Conservation (phyloP, 1,140 invertebrate species). For the Diprion similis region DNA sequence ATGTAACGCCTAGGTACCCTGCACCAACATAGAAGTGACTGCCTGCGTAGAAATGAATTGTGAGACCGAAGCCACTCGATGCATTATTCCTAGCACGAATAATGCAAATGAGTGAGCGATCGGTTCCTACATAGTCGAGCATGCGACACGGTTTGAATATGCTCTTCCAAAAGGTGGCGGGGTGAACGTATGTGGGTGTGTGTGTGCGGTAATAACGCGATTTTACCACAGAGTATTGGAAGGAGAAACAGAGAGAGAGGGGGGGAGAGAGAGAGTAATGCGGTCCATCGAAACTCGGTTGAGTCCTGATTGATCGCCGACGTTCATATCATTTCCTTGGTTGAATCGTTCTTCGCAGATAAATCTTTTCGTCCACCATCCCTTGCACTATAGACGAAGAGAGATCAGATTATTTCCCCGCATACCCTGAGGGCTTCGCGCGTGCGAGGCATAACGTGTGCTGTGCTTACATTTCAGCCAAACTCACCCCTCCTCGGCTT, state of each 20-base stretch:
- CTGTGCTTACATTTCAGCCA: background rate
- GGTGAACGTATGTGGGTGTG: too few species aligned
- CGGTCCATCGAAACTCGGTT: constrained; percentile 33
- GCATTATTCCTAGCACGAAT: constrained; percentile 43
- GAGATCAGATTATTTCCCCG: background rate
- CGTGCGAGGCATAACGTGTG: background rate
- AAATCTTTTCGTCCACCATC: background rate
- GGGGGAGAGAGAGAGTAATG: background rate
- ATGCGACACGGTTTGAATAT: constrained; percentile 23
- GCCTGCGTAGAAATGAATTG: too few species aligned
- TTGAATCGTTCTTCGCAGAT: background rate
- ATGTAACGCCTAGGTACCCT: too few species aligned
- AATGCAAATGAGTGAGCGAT: constrained; percentile 46
- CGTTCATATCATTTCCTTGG: constrained; percentile 17
- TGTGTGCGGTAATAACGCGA: too few species aligned
- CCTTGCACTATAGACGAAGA: background rate
- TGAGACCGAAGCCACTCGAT: constrained; percentile 19
- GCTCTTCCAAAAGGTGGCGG: background rate
- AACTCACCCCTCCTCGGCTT: too few species aligned
- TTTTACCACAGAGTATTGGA: too few species aligned
- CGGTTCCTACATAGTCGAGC: constrained; percentile 23
- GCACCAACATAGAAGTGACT: too few species aligned
- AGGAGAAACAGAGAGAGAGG: too few species aligned
- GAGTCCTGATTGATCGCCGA: constrained; percentile 42
- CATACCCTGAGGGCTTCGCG: background rate